These are phyloP conservation scores for Neuroscelio doddi DNA, from an alignment of 2,888 invertebrate genomes.

Conservation along the genomic window DNA sequence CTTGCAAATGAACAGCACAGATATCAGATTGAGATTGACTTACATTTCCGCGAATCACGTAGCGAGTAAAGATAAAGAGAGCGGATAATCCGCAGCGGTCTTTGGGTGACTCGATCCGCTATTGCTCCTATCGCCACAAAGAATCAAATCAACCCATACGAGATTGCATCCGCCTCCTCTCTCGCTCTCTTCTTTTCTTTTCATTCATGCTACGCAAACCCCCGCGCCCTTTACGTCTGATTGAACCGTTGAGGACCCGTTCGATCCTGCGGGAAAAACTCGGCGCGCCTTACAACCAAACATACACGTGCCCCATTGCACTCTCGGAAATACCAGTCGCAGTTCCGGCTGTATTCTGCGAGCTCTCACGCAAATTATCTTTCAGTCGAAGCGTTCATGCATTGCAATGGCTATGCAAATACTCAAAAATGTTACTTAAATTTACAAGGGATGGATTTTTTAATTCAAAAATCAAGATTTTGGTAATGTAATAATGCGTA, in stretches of 20 bases:
- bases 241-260: conserved; percentile 55
- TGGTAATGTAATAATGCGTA: no score
- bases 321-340: conserved; percentile 51
- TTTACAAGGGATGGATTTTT: no score
- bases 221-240: conserved; percentile 59
- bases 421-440: no score
- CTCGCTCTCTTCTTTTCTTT: conserved; percentile 37
- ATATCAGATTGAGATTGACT: conserved; percentile 20
- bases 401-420: no score
- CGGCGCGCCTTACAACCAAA: conserved; percentile 34
- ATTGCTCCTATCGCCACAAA: conserved; percentile 65
- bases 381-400: conserved; percentile 39
- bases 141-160: conserved; percentile 57
- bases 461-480: no score
- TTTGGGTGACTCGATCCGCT: conserved; percentile 63
- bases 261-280: conserved; percentile 51
- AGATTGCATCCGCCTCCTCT: conserved; percentile 51
- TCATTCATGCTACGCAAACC: conserved; percentile 56
- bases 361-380: conserved; percentile 43
- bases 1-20: conserved; percentile 37
- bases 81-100: conserved; percentile 61
- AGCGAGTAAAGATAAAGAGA: conserved; percentile 48
- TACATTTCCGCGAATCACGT: conserved; percentile 14
- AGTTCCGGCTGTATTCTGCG: conserved; percentile 52
- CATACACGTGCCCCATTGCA: conserved; percentile 41